Evolutionary conservation across 2,113 vertebrate species (phyloP).

Genomic region (Pelvicachromis taeniatus): DNA sequence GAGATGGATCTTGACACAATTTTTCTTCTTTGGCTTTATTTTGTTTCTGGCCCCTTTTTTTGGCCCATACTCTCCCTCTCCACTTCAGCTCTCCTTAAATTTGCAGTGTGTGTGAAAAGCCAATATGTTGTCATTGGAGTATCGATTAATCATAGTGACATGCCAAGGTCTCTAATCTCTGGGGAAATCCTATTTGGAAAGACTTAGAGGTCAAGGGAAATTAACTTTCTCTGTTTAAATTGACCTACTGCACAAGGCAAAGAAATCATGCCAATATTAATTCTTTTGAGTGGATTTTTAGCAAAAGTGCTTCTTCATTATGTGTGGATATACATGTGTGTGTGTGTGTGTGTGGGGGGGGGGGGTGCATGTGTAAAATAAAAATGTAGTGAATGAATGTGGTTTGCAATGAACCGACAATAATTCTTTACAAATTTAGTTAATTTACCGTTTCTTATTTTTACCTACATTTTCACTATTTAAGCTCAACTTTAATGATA

Average conservation of each 20-base stretch:
- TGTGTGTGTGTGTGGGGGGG: not conserved
- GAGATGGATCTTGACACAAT: slow-evolving; percentile 31
- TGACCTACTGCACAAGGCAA: not conserved
- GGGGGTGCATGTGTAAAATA: not conserved
- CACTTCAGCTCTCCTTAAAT: not conserved
- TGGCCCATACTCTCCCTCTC: not conserved
- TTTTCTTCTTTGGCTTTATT: not conserved
- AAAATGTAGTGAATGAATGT: not conserved
- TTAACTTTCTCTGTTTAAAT: not conserved
- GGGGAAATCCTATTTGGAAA: slow-evolving; percentile 11
- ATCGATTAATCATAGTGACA: slow-evolving; percentile 27
- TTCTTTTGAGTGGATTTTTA: not conserved
- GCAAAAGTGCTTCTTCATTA: not conserved
- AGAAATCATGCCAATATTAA: not conserved
- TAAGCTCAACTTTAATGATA: not conserved
- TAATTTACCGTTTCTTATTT: not conserved
- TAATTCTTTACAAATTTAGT: not conserved
- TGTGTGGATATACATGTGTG: not conserved
- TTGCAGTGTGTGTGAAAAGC: slow-evolving; percentile 16
- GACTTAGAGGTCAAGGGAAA: not conserved
- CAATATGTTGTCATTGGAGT: slow-evolving; percentile 46
- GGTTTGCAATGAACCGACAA: not conserved
- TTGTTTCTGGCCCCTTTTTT: not conserved
- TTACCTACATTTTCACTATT: not conserved
- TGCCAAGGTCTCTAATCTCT: slow-evolving; percentile 24